A percentile compares a stretch with the other conserved stretches of the same genome.
phyloP scores from a whole-genome alignment of 2,113 vertebrate genomes.

The Triplophysa dalaica region DNA sequence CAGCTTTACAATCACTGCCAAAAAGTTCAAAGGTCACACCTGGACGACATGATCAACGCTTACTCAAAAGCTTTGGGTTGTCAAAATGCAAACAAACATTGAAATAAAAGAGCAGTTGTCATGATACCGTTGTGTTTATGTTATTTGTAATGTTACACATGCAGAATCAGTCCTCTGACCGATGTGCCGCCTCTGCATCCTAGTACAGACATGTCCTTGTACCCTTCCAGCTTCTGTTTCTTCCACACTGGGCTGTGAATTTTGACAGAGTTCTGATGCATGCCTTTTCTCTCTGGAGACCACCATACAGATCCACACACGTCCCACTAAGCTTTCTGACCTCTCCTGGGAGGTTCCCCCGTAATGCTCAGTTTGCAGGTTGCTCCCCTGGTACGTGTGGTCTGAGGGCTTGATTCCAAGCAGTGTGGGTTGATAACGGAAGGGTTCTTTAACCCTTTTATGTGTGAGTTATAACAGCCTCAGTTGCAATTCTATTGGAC shows the following conservation, averaged over 20 bases:
- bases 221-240: slow-evolving; percentile 49
- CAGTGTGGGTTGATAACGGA: not conserved
- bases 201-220: slow-evolving; percentile 50
- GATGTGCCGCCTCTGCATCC: not conserved
- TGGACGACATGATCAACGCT: not conserved
- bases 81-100: not conserved
- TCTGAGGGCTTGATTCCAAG: not conserved
- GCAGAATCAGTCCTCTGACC: slow-evolving; percentile 12
- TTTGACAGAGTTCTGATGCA: slow-evolving; percentile 69
- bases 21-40: not conserved
- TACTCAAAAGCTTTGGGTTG: not conserved
- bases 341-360: slow-evolving; percentile 16
- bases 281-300: slow-evolving; percentile 63
- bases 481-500: no score
- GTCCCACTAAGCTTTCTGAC: slow-evolving; percentile 24
- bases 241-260: slow-evolving; percentile 71
- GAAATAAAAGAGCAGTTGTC: not conserved
- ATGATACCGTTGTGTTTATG: not conserved
- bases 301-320: slow-evolving; percentile 47
- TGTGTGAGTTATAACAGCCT: no score
- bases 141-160: not conserved
- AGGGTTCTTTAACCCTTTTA: no score
- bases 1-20: slow-evolving; percentile 9
- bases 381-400: not conserved
- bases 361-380: not conserved